Evolutionary conservation across 2,888 invertebrate genomes (phyloP).

Genomic region (Pachliopta kotzebuea): DNA sequence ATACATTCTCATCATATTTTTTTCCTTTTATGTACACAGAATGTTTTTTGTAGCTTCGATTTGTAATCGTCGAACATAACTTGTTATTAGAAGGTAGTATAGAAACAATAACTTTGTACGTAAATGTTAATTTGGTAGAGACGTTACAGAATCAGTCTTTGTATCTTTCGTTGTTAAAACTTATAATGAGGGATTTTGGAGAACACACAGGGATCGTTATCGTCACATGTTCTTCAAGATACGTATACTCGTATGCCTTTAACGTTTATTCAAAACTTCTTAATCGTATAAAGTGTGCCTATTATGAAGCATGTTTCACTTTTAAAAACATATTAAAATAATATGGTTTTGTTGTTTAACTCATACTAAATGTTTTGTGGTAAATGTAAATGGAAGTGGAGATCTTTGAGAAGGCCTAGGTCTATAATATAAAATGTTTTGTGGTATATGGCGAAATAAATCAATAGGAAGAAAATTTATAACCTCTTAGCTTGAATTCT

Average conservation of each 20-base stretch:
- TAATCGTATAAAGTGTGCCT: constrained; percentile 3
- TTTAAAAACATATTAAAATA: neutral
- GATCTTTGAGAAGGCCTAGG: no score
- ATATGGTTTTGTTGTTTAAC: neutral
- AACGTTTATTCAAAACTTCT: constrained; percentile 26
- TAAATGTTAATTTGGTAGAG: constrained; percentile 43
- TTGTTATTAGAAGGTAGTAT: constrained; percentile 27
- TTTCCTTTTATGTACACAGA: neutral
- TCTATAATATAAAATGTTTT: no score
- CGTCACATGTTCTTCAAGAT: constrained; percentile 35
- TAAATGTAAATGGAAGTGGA: no score
- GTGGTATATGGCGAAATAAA: no score
- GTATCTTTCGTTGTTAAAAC: constrained; percentile 69
- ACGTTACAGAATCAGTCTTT: constrained; percentile 51
- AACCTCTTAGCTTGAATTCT: no score
- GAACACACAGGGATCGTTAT: constrained; percentile 34
- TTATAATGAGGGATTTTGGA: constrained; percentile 65
- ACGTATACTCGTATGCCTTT: constrained; percentile 5
- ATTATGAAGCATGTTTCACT: neutral
- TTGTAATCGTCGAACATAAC: no score
- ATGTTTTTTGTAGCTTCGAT: no score
- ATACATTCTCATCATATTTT: neutral
- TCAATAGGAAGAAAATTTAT: neutral
- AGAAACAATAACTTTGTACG: constrained; percentile 37
- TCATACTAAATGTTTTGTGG: neutral